phyloP scores from a whole-genome alignment of 2,113 vertebrate genomes.

The Geococcyx californianus region DNA sequence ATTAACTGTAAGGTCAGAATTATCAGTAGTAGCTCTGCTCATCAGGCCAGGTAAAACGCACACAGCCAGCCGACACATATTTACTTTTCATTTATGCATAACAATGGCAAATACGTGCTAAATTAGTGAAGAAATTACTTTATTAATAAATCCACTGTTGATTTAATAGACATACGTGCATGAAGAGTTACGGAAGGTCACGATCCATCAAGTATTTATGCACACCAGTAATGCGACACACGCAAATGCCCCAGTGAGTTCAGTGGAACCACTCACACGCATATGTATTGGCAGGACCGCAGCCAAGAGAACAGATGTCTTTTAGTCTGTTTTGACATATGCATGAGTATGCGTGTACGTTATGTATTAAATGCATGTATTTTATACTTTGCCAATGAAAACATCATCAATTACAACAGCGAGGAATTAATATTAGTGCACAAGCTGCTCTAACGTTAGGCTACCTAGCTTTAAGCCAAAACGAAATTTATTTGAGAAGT shows the following conservation, averaged over 20 bases:
- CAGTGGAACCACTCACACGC: background rate
- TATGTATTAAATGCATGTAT: slow-evolving; percentile 18
- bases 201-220: background rate
- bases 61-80: rapidly evolving
- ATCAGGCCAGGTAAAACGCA: background rate
- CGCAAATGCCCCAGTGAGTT: background rate
- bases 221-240: background rate
- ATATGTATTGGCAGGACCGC: background rate
- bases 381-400: slow-evolving; percentile 33
- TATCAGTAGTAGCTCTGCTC: background rate
- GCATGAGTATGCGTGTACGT: background rate
- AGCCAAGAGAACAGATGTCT: slow-evolving; percentile 46
- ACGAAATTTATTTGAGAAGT: background rate
- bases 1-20: background rate
- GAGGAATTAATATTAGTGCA: background rate
- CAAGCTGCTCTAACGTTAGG: background rate
- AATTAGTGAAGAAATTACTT: background rate
- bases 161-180: background rate
- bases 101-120: background rate
- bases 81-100: background rate
- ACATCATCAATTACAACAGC: background rate
- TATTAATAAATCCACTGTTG: background rate
- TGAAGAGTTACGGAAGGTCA: background rate
- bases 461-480: background rate
- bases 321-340: slow-evolving; percentile 37